Base-by-base conservation (phyloP, 2,797 vertebrate genomes). In the Characodon lateralis region DNA sequence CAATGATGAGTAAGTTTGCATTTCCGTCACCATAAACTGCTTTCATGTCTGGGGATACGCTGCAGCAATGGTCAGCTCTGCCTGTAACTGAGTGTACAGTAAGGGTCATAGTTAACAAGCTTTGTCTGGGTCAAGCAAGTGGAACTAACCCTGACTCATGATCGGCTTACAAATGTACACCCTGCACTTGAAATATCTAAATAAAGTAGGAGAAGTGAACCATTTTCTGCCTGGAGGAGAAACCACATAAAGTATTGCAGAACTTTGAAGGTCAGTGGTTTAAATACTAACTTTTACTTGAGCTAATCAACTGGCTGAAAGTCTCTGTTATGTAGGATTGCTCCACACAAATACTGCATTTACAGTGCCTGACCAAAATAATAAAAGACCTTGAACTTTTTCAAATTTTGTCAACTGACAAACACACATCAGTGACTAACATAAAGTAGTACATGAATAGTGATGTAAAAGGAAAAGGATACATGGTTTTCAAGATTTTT, bases 31-130 rank as follows among this genome's bases (percentile, higher is more conserved):
- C n/a, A 72, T 85, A 68, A 84, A 79, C 68, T 12, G 0, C 55
- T 78, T 72, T 73, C 1, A 6, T 72, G 61, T 69, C 35, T 24
- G 2, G 16, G 73, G 82, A 75, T 73, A 79, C 73, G 28, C 14
- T 70, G 56, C 9, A 41, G 73, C 28, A 55, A 59, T 83, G 86
- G 75, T 84, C 78, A 78, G 31, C 78, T 78, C 22, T 66, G 56
- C 39, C 46, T 69, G 66, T 48, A 43, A 81, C 51, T 63, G 75
- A 71, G 65, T 70, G 16, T 59, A 61, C n/a, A 73, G 55, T 56
- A 12, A 77, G 74, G 76, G 39, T 88, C 78, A 78, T 68, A 55
- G 86, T 88, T 90, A 91, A 89, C 79, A 81, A 85, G 89, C 89
- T 87, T 80, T 74, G 88, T 83, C 41, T 84, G 78, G 69, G 66